These are phyloP conservation scores for Muricea muricata DNA, from an alignment of 92 coral and sea anemone species.

Conservation along the genomic window DNA sequence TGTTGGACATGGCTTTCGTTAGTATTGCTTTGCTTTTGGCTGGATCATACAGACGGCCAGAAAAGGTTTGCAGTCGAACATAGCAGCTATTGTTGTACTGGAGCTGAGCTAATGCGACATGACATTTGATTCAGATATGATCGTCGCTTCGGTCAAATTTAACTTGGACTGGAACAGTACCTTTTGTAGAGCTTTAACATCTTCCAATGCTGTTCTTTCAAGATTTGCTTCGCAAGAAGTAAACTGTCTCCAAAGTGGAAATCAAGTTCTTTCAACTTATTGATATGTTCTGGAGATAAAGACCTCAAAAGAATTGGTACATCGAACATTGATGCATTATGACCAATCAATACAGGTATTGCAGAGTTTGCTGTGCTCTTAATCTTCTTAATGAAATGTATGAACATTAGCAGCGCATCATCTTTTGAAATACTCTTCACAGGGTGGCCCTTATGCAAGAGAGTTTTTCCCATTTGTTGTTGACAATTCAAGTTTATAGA, in stretches of 20 bases:
- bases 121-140: background rate
- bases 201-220: slow-evolving; percentile 38
- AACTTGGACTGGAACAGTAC: slow-evolving; percentile 15
- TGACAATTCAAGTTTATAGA: background rate
- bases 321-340: slow-evolving; percentile 44
- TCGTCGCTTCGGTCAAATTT: background rate
- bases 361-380: too few species aligned
- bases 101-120: background rate
- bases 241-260: slow-evolving; percentile 54
- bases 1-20: too few species aligned
- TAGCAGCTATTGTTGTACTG: background rate
- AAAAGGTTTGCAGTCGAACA: background rate
- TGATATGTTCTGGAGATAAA: slow-evolving; percentile 16
- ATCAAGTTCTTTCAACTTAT: slow-evolving; percentile 25
- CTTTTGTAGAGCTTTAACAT: background rate
- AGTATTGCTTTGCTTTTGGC: background rate
- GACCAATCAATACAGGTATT: slow-evolving; percentile 48
- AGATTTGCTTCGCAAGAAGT: slow-evolving; percentile 26
- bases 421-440: background rate
- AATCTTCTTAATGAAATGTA: background rate
- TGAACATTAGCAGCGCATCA: background rate
- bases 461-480: background rate
- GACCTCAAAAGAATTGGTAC: slow-evolving; percentile 37
- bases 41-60: background rate
- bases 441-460: background rate